Conservation (phyloP, 2,888 invertebrate species). For the Sclerodermus sp. region DNA sequence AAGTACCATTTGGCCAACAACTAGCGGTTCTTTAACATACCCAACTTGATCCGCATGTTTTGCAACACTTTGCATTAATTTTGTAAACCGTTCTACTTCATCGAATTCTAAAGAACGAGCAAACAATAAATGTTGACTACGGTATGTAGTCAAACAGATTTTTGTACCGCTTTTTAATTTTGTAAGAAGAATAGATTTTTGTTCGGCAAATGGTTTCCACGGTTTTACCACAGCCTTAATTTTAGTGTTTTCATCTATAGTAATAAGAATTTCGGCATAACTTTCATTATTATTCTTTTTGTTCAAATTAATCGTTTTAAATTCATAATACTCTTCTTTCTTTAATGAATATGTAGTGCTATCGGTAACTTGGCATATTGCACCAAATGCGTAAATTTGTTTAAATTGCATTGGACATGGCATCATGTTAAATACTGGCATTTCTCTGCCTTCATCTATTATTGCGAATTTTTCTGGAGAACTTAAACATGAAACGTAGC, state of each 20-base stretch:
- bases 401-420: conserved; percentile 29
- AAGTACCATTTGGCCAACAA: conserved; percentile 42
- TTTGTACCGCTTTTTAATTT: conserved; percentile 34
- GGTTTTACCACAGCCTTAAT: conserved; percentile 25
- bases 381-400: conserved; percentile 29
- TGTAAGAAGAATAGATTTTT: conserved; percentile 30
- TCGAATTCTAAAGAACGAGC: conserved; percentile 31
- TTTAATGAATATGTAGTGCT: not conserved
- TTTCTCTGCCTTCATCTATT: conserved; percentile 39
- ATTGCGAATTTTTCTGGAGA: conserved; percentile 30
- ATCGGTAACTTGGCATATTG: conserved; percentile 22
- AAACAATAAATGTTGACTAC: conserved; percentile 31
- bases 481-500: conserved; percentile 31
- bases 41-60: conserved; percentile 26
- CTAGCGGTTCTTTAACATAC: conserved; percentile 33
- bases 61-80: conserved; percentile 39
- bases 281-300: not conserved
- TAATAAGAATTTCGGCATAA: conserved; percentile 7
- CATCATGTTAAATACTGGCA: conserved; percentile 19
- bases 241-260: not conserved
- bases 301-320: conserved; percentile 9
- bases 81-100: conserved; percentile 30
- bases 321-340: not conserved
- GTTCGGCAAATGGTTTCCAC: conserved; percentile 37
- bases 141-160: conserved; percentile 35